Percentiles rank a stretch among this genome's conserved stretches.
These are phyloP conservation scores for Pocota personata DNA, from an alignment of 2,888 invertebrate genomes.

Conservation along the genomic window DNA sequence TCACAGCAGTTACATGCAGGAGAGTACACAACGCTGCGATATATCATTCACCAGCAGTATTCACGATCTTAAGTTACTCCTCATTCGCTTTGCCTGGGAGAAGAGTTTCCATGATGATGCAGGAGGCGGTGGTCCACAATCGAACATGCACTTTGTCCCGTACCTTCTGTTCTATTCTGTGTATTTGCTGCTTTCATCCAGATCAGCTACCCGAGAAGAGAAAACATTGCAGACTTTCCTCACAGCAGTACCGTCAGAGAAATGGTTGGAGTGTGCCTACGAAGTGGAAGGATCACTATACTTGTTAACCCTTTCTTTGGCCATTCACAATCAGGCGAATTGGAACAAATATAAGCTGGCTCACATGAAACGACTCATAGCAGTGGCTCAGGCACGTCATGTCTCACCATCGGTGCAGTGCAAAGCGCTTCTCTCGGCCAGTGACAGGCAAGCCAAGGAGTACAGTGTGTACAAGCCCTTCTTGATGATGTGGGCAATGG, in stretches of 20 bases:
- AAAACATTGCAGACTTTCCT: conserved; percentile 89
- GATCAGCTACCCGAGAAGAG: conserved; percentile 90
- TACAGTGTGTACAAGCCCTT: conserved; percentile 93
- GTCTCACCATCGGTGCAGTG: conserved; percentile 84
- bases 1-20: conserved; percentile 92
- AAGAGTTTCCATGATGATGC: conserved; percentile 99
- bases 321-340: conserved; percentile 89
- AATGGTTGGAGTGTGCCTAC: conserved; percentile 91
- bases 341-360: conserved; percentile 90
- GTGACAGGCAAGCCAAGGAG: conserved; percentile 85
- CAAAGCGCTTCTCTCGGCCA: conserved; percentile 83
- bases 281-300: conserved; percentile 97
- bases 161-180: conserved; percentile 97
- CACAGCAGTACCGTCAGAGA: conserved; percentile 85
- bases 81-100: conserved; percentile 95
- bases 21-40: conserved; percentile 82
- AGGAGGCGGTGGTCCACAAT: conserved; percentile 97
- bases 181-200: conserved; percentile 95
- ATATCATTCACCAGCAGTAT: conserved; percentile 85
- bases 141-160: conserved; percentile 98
- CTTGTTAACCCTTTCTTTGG: conserved; percentile 91
- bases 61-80: conserved; percentile 95
- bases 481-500: conserved; percentile 92
- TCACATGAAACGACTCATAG: conserved; percentile 90
- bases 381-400: conserved; percentile 91